phyloP scores from a whole-genome alignment of 1,140 invertebrate species.

The Asbolus verrucosus region DNA sequence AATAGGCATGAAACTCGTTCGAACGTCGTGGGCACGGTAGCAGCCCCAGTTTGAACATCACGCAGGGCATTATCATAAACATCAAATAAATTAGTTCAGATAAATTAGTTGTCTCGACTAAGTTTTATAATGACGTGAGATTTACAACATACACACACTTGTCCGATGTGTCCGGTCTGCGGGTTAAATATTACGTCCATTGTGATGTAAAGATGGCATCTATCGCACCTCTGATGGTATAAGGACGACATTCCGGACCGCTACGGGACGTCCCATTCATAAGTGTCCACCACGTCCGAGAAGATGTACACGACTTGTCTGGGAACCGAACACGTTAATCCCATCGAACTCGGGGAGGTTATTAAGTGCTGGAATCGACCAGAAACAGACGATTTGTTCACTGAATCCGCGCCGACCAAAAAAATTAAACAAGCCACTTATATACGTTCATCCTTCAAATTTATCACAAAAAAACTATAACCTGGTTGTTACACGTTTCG shows the following conservation, averaged over 20 bases:
- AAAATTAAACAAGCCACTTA: too few relatives aligned
- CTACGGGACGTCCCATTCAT: conserved; percentile 45
- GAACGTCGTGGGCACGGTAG: conserved; percentile 51
- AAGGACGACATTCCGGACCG: conserved; percentile 53
- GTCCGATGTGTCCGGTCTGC: conserved; percentile 55
- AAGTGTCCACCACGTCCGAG: conserved; percentile 13
- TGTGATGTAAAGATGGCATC: conserved; percentile 60
- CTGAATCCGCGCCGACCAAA: not conserved
- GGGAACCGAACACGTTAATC: conserved; percentile 31
- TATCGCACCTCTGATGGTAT: conserved; percentile 46
- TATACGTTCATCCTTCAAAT: not conserved
- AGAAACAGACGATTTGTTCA: conserved; percentile 2
- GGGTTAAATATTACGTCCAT: conserved; percentile 57
- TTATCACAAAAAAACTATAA: not conserved
- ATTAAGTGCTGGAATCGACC: conserved; percentile 19
- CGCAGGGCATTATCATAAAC: conserved; percentile 60
- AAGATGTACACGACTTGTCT: conserved; percentile 33
- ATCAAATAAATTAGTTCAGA: conserved; percentile 61
- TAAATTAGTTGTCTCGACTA: conserved; percentile 59
- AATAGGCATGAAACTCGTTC: conserved; percentile 54
- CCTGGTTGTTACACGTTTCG: not conserved
- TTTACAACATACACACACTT: conserved; percentile 58
- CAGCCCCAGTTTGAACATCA: conserved; percentile 50
- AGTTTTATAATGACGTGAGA: conserved; percentile 57
- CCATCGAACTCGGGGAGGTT: conserved; percentile 21